A percentile compares a stretch with the other conserved stretches of the same genome.
These are phyloP conservation scores for Orientallactaga bullata DNA, from an alignment of 2,113 vertebrate genomes.

Conservation along the genomic window DNA sequence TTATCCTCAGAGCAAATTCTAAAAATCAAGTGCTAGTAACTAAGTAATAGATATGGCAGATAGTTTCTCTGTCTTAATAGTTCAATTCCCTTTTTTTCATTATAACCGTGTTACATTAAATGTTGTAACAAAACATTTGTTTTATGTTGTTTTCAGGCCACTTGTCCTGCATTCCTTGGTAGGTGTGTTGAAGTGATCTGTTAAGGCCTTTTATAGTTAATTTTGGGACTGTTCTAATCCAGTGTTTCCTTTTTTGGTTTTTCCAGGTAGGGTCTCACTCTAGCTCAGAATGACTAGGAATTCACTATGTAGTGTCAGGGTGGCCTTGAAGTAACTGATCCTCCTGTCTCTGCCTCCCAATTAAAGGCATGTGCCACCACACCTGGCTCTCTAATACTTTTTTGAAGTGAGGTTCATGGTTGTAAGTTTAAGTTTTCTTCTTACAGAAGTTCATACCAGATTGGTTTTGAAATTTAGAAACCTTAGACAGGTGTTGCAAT, in stretches of 20 bases:
- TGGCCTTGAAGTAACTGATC: too few relatives aligned
- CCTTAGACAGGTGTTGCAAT: neutral
- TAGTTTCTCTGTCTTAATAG: neutral
- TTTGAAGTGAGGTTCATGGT: constrained; percentile 28
- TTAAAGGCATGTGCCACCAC: too few relatives aligned
- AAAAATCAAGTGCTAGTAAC: constrained; percentile 32
- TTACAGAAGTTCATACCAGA: constrained; percentile 2
- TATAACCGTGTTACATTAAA: constrained; percentile 5
- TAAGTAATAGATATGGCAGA: neutral
- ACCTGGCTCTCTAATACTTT: neutral
- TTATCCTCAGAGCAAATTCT: constrained; percentile 49
- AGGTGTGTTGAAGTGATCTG: neutral
- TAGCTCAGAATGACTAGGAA: too few relatives aligned
- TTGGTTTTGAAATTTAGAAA: constrained; percentile 57
- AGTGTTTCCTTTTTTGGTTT: constrained; percentile 5
- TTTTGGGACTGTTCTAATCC: constrained; percentile 4
- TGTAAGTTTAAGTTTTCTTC: constrained; percentile 28
- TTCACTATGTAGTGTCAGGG: too few relatives aligned
- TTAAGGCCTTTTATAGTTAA: constrained; percentile 26
- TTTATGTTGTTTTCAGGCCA: constrained; percentile 33
- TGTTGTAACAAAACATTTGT: constrained; percentile 32
- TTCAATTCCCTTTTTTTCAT: constrained; percentile 9
- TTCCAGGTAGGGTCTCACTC: too few relatives aligned
- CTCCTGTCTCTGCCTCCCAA: too few relatives aligned
- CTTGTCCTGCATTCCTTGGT: neutral